These are phyloP conservation scores for Nestor notabilis DNA, from an alignment of 2,113 vertebrate genomes.

Conservation along the genomic window DNA sequence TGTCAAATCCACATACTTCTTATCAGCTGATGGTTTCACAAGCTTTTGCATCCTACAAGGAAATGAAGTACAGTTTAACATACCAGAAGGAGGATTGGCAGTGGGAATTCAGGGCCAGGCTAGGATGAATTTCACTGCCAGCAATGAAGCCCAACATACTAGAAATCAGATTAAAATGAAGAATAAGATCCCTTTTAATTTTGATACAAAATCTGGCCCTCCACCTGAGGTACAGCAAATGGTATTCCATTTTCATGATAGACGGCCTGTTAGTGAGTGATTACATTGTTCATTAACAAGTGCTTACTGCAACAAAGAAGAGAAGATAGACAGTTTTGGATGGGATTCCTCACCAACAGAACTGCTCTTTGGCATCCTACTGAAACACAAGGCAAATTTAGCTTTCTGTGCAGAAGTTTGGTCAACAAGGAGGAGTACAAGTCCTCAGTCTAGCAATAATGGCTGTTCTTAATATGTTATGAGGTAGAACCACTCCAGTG, in stretches of 20 bases:
- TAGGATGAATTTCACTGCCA: neutral
- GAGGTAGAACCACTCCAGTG: neutral
- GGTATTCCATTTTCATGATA: neutral
- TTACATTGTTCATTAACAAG: neutral
- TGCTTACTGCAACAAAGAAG: neutral
- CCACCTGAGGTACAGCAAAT: neutral
- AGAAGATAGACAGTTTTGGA: rapidly evolving
- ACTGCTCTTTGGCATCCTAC: neutral
- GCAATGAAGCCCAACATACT: neutral
- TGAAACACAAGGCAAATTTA: neutral
- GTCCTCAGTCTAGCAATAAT: neutral
- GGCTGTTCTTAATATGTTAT: neutral
- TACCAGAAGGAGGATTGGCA: neutral
- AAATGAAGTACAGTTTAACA: slow-evolving; percentile 10
- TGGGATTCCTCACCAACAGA: neutral
- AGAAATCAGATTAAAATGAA: neutral
- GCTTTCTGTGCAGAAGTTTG: neutral
- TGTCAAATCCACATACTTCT: slow-evolving; percentile 95
- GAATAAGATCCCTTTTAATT: neutral
- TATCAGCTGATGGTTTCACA: slow-evolving; percentile 90
- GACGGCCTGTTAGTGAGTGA: neutral
- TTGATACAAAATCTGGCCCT: neutral
- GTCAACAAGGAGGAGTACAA: neutral
- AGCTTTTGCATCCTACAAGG: slow-evolving; percentile 94
- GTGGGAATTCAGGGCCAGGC: neutral